These are phyloP conservation scores for Rhynchophorus ferrugineus DNA, from an alignment of 1,140 invertebrate genomes.

Conservation along the genomic window DNA sequence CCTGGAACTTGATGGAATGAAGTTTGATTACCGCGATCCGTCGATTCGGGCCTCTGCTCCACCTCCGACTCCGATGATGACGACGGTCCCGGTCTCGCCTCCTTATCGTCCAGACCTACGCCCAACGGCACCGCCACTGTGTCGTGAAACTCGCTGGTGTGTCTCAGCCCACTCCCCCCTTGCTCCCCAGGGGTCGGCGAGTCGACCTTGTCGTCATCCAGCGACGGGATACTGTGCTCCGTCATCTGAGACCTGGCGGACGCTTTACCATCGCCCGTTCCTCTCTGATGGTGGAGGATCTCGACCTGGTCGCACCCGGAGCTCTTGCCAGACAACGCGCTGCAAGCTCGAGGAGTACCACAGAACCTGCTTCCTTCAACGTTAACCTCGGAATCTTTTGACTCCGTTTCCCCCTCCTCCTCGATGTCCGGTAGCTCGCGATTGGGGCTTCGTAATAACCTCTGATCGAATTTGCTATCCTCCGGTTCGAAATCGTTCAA, in stretches of 20 bases:
- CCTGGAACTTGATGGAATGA: conserved; percentile 29
- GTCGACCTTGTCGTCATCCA: conserved; percentile 11
- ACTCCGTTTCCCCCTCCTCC: conserved; percentile 10
- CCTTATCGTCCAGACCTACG: conserved; percentile 8
- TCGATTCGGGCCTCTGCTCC: not conserved
- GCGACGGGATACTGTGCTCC: no score
- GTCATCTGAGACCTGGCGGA: no score
- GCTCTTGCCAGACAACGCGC: not conserved
- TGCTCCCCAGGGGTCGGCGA: not conserved
- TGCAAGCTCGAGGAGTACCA: not conserved
- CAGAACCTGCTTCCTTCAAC: not conserved
- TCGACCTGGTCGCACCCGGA: not conserved
- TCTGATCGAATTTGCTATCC: conserved; percentile 2
- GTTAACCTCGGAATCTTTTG: not conserved
- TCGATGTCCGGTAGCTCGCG: conserved; percentile 25
- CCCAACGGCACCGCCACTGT: conserved; percentile 20
- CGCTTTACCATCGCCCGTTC: not conserved
- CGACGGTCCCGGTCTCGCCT: conserved; percentile 10
- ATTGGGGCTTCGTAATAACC: conserved; percentile 9
- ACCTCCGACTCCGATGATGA: not conserved
- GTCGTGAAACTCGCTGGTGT: conserved; percentile 31
- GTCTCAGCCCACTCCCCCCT: conserved; percentile 9
- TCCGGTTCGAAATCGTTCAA: conserved; percentile 15
- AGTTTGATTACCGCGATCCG: conserved; percentile 21
- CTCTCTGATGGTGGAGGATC: not conserved